Evolutionary conservation across 2,888 invertebrate genomes (phyloP).

Genomic region (Cheilosia grossa): DNA sequence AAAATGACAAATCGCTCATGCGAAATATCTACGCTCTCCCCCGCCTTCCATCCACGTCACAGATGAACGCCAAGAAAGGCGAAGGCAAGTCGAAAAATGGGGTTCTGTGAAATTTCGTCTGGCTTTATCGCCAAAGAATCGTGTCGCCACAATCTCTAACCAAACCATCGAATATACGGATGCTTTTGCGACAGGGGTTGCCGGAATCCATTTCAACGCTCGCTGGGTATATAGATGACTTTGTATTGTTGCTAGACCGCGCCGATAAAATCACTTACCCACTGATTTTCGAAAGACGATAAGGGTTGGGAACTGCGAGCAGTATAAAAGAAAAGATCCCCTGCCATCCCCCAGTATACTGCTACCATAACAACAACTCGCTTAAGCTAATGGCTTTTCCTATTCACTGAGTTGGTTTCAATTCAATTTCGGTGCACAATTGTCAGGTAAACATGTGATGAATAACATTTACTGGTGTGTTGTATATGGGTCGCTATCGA

Average conservation of each 20-base stretch:
- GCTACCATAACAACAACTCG: slow-evolving; percentile 77
- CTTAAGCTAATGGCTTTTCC: slow-evolving; percentile 75
- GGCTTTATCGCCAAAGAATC: slow-evolving; percentile 71
- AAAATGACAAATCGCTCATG: slow-evolving; percentile 66
- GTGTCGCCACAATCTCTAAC: slow-evolving; percentile 69
- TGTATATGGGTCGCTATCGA: slow-evolving; percentile 55
- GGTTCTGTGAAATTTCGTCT: slow-evolving; percentile 45
- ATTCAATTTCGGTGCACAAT: slow-evolving; percentile 75
- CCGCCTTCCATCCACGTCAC: slow-evolving; percentile 29
- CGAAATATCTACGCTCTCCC: slow-evolving; percentile 6
- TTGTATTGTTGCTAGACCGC: slow-evolving; percentile 66
- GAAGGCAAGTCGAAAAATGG: slow-evolving; percentile 53
- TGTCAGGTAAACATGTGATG: slow-evolving; percentile 73
- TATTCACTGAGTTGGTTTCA: slow-evolving; percentile 77
- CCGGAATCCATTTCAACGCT: slow-evolving; percentile 32
- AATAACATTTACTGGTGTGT: slow-evolving; percentile 42
- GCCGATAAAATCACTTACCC: slow-evolving; percentile 71
- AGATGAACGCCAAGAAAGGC: slow-evolving; percentile 55
- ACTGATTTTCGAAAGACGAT: slow-evolving; percentile 61
- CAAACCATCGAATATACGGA: slow-evolving; percentile 25
- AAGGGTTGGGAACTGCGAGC: slow-evolving; percentile 29
- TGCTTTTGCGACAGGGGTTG: slow-evolving; percentile 59
- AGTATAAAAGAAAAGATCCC: slow-evolving; percentile 44
- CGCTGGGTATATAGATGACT: slow-evolving; percentile 30
- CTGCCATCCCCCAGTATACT: background rate